A percentile compares a stretch with the other conserved stretches of the same genome.
Evolutionary conservation across 2,797 vertebrate species (phyloP).

Genomic region (Chloroceryle inda): DNA sequence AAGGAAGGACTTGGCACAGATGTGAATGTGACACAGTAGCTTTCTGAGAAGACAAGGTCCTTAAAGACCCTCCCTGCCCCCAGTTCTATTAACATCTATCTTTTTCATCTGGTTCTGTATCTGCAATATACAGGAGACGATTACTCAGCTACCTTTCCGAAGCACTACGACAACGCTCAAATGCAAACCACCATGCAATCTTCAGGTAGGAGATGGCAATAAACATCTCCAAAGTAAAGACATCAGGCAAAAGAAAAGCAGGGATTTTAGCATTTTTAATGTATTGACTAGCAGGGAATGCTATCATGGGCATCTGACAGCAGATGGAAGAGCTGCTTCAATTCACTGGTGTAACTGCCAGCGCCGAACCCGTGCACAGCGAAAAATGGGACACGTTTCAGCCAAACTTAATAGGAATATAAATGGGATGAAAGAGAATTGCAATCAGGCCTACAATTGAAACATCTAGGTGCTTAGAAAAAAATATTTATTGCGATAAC

Average conservation of each 20-base stretch:
- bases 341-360: slow-evolving; percentile 20
- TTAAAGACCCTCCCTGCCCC: not conserved
- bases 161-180: not conserved
- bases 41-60: not conserved
- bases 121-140: not conserved
- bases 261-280: slow-evolving; percentile 35
- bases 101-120: not conserved
- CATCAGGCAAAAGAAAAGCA: not conserved
- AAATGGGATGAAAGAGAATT: slow-evolving; percentile 34
- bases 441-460: not conserved
- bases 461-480: slow-evolving; percentile 2
- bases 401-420: slow-evolving; percentile 42
- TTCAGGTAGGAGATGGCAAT: not conserved
- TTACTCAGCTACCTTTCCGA: not conserved
- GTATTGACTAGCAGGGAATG: not conserved
- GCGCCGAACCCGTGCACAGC: slow-evolving; percentile 28
- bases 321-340: slow-evolving; percentile 8
- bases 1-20: not conserved
- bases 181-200: not conserved
- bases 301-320: not conserved
- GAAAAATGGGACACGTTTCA: slow-evolving; percentile 45
- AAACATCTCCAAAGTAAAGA: not conserved
- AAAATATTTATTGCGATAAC: slow-evolving; percentile 53
- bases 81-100: not conserved
- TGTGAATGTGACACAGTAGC: not conserved